Evolutionary conservation across 2,888 invertebrate genomes (phyloP).

Genomic region (Lasioglossum lativentre): DNA sequence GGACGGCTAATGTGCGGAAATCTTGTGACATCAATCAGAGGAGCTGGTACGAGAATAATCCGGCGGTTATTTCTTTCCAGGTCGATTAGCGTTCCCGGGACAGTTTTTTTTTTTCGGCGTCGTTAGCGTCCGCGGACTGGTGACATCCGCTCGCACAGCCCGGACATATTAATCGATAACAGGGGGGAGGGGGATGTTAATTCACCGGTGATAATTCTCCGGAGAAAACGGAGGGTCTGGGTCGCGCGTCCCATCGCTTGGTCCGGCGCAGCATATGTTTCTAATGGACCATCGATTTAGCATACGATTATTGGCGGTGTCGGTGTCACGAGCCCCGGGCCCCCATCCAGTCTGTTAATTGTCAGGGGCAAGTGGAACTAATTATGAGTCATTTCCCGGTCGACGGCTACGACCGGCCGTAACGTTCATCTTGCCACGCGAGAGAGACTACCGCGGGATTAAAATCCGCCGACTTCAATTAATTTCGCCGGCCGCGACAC

Average conservation of each 20-base stretch:
- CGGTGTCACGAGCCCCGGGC: constrained; percentile 37
- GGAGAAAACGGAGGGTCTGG: constrained; percentile 46
- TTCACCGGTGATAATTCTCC: constrained; percentile 52
- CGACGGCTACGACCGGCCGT: neutral
- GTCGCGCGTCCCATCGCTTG: constrained; percentile 1
- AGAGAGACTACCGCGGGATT: constrained; percentile 8
- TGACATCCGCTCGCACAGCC: neutral
- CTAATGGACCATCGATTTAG: constrained; percentile 65
- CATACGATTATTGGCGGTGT: constrained; percentile 59
- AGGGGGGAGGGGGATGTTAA: constrained; percentile 24
- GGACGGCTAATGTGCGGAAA: neutral
- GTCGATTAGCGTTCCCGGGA: constrained; percentile 2
- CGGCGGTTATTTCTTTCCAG: neutral
- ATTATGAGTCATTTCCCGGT: constrained; percentile 49
- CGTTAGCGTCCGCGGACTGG: neutral
- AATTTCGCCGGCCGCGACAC: neutral
- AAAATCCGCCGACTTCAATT: constrained; percentile 14
- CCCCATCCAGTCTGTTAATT: constrained; percentile 62
- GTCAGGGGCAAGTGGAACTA: constrained; percentile 50
- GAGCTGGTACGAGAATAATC: neutral
- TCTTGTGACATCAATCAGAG: neutral
- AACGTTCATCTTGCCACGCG: constrained; percentile 9
- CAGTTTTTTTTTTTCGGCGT: neutral
- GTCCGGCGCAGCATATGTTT: constrained; percentile 42
- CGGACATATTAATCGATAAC: constrained; percentile 50